Percentiles rank a stretch among this genome's conserved stretches.
These are phyloP conservation scores for Microtus californicus DNA, from an alignment of 2,797 vertebrate genomes.

Conservation along the genomic window DNA sequence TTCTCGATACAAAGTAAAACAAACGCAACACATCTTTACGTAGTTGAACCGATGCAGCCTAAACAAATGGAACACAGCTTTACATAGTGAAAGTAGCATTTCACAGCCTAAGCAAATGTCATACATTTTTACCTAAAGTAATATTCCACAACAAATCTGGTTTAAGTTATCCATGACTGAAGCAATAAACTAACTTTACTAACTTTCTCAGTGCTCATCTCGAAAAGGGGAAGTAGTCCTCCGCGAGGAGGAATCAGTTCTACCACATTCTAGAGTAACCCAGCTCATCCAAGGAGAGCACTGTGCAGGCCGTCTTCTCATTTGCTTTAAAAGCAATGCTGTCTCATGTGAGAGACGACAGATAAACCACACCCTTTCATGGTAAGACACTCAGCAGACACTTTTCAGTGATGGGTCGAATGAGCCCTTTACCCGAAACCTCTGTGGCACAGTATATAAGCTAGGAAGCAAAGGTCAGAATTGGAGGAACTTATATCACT, in stretches of 20 bases:
- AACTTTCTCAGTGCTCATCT: not conserved
- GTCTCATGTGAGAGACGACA: not conserved
- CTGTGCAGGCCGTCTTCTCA: not conserved
- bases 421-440: not conserved
- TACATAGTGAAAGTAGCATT: too few relatives aligned
- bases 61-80: too few relatives aligned
- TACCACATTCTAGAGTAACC: not conserved
- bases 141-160: not conserved
- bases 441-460: not conserved
- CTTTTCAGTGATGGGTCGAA: not conserved
- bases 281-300: not conserved
- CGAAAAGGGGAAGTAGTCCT: not conserved
- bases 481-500: not conserved
- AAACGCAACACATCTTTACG: too few relatives aligned
- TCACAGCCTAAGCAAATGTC: too few relatives aligned
- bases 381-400: not conserved
- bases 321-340: not conserved
- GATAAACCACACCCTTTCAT: not conserved
- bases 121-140: not conserved
- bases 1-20: not conserved
- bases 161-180: not conserved
- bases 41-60: not conserved
- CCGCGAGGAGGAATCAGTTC: not conserved
- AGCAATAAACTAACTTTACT: not conserved
- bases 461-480: conserved; percentile 19